Evolutionary conservation across 2,888 invertebrate species (phyloP), one percentile per base, ranked within the genome.

Genomic region (Apocheima hispidaria): DNA sequence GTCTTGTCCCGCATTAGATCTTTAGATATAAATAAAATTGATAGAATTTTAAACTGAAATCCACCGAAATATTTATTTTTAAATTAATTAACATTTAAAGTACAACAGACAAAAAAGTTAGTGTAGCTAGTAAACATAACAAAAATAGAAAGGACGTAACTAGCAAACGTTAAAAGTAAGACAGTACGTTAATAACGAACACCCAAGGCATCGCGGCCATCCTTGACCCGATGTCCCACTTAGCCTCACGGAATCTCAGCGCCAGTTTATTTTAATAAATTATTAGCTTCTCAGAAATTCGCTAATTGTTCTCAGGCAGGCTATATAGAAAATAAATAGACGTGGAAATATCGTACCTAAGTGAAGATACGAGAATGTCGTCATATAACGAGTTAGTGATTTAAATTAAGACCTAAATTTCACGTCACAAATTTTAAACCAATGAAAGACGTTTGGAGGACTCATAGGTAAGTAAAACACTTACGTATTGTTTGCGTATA

Each of bases 191-290:
- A 56, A 56, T 61, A 56, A 60, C 38, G 50, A 51, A 55, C 66
- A 60, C 67, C 58, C 56, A 59, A 69, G 73, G 73, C 73, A 67
- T 68, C 61, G 58, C 30, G 61, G 53, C 53, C 68, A 83, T 84
- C 87, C 86, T 86, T 87, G 88, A 87, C 87, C 88, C 66, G 61
- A 57, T 83, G 78, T 73, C 81, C 86, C 72, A 85, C 72, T 84
- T 86, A 69, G 62, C 65, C 61, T 50, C 73, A 55, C 48, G 69
- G 58, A 67, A 66, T 72, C 70, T 72, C 69, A 57, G 63, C 54
- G 16, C 48, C 63, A 62, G 65, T 64, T 66, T 59, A 72, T 71
- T 71, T 73, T 67, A 65, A 68, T 71, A 72, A 71, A 68, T 67
- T 63, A 70, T 66, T 60, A 55, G 43, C 50, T 53, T 57, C 49